Evolutionary conservation across 2,888 invertebrate species (phyloP).

Genomic region (Ariolimax columbianus): DNA sequence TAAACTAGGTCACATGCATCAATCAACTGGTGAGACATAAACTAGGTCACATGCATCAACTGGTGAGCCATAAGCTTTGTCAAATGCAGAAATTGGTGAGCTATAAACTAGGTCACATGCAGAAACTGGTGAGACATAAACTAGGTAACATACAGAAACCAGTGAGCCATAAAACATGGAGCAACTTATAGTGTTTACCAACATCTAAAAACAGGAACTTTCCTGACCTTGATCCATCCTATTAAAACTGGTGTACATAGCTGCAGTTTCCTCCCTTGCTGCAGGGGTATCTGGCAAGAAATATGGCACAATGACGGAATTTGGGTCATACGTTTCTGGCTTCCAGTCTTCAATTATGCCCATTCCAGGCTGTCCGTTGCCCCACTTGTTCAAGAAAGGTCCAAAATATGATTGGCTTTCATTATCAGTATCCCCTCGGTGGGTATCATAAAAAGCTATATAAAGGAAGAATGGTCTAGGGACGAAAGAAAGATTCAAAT

Average conservation of each 20-base stretch:
- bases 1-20: no score
- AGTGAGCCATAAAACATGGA: no score
- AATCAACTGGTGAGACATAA: no score
- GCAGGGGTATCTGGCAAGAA: conserved; percentile 88
- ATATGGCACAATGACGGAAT: conserved; percentile 88
- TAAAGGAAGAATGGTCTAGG: conserved; percentile 52
- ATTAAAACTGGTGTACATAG: conserved; percentile 93
- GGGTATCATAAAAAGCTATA: conserved; percentile 46
- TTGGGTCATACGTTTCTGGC: conserved; percentile 91
- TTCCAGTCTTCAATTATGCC: conserved; percentile 92
- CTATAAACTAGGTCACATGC: no score
- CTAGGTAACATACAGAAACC: no score
- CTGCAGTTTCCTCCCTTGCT: conserved; percentile 89
- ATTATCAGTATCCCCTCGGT: conserved; percentile 17
- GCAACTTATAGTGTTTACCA: neutral
- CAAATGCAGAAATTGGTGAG: no score
- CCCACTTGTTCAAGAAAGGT: conserved; percentile 72
- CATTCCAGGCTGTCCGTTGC: conserved; percentile 80
- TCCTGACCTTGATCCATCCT: conserved; percentile 89
- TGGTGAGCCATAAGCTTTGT: no score
- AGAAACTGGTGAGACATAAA: no score
- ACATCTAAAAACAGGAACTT: neutral
- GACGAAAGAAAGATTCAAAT: neutral
- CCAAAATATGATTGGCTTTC: conserved; percentile 29
- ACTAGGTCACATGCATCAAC: no score